A percentile compares a stretch with the other conserved stretches of the same genome.
These are phyloP conservation scores for Spicauda simplicius DNA, from an alignment of 2,888 invertebrate genomes.

Conservation along the genomic window DNA sequence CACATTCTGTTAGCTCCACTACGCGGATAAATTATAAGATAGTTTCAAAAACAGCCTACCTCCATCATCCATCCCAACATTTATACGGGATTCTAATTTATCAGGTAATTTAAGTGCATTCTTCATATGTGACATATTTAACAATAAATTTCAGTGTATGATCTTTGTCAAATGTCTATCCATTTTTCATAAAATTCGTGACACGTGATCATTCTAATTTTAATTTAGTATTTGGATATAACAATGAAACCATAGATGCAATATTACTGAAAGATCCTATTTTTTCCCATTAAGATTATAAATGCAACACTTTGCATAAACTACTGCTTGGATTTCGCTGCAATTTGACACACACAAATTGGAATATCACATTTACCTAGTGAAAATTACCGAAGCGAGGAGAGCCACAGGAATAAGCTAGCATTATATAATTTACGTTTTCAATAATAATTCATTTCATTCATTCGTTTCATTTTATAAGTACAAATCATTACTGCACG, in stretches of 20 bases:
- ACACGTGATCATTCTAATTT: slow-evolving; percentile 71
- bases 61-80: slow-evolving; percentile 60
- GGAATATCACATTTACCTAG: no score
- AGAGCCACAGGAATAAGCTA: no score
- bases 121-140: slow-evolving; percentile 80
- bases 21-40: background rate
- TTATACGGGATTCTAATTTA: slow-evolving; percentile 60
- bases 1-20: background rate
- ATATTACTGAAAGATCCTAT: background rate
- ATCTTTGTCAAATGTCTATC: slow-evolving; percentile 77
- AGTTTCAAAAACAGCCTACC: slow-evolving; percentile 53
- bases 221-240: slow-evolving; percentile 23
- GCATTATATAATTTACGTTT: background rate
- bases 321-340: no score
- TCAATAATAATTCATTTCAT: slow-evolving; percentile 56
- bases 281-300: no score
- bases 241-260: background rate
- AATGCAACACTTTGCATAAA: no score
- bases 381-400: no score
- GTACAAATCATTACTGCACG: slow-evolving; percentile 67
- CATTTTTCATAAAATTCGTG: slow-evolving; percentile 68
- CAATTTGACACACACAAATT: no score
- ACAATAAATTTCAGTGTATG: slow-evolving; percentile 80
- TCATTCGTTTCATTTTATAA: slow-evolving; percentile 74
- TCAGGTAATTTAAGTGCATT: slow-evolving; percentile 73